Evolutionary conservation across 1,140 invertebrate species (phyloP), one percentile per base, ranked within the genome.

Genomic region (Pogonomyrmex californicus): DNA sequence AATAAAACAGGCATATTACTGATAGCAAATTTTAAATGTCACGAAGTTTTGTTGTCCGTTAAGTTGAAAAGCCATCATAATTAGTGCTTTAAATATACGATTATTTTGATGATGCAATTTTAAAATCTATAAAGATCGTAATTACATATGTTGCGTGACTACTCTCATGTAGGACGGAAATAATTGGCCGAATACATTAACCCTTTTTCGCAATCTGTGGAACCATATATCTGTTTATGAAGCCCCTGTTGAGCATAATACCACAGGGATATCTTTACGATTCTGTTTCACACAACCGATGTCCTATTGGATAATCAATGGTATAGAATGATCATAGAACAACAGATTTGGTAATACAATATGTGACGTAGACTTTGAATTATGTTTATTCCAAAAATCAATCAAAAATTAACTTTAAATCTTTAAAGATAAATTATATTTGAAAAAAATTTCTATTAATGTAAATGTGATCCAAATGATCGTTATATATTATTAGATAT

Each of bases 101-200:
- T 33, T 65, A 65, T 33, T 65, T 51, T 38, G 17, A 63, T 65
- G 44, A 51, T 17, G 60, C 44, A 47, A 44, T 4, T 60, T 1
- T 82, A 23, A 71, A 68, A 82, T 73, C 41, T 73, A 36, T 71
- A 65, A 65, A 65, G 17, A 17, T 82, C 10, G 30, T 71, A 82
- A 82, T 70, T 71, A 38, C 23, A 44, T 38, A 14, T 58, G 10
- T 56, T 14, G 65, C 78, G 51, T 82, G 78, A 82, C 36, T 33
- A n/a, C 2, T 51, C 36, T 81, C 47, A 70, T 54, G 38, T 44
- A 82, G 65, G 51, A 2, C 54, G 54, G 51, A 56, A 71, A 82
- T 73, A 23, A 58, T 58, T 44, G 51, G 10, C 4, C 30, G 44
- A 71, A 71, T 54, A 58, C 41, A 82, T 54, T 66, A 47, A 54